These are phyloP conservation scores for Brienomyrus longianalis DNA, from an alignment of 2,113 vertebrate genomes.

Conservation along the genomic window DNA sequence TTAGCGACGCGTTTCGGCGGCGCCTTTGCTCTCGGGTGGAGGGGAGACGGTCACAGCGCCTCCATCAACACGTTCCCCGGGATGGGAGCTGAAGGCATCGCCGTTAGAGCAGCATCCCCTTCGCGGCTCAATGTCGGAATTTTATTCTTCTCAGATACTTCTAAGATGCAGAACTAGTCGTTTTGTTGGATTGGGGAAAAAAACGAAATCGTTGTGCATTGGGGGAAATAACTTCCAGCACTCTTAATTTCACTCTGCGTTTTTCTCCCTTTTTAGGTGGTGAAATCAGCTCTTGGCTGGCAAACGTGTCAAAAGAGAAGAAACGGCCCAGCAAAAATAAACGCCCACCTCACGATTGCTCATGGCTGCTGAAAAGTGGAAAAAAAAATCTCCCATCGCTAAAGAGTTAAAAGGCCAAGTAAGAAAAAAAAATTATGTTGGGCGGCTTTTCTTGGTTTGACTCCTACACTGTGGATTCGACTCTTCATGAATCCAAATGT, in stretches of 20 bases:
- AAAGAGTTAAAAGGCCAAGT: constrained; percentile 27
- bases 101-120: background rate
- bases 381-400: constrained; percentile 21
- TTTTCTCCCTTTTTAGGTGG: background rate
- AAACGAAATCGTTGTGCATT: background rate
- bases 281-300: constrained; percentile 2
- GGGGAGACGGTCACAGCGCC: background rate
- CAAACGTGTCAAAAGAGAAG: constrained; percentile 17
- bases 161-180: background rate
- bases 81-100: background rate
- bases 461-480: constrained; percentile 17
- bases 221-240: background rate
- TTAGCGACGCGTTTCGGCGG: constrained; percentile 1
- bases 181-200: background rate
- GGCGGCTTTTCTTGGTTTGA: constrained; percentile 5
- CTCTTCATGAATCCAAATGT: constrained; percentile 21
- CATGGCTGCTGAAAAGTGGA: constrained; percentile 14
- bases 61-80: background rate
- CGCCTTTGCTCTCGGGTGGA: constrained; percentile 5
- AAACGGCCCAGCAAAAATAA: constrained; percentile 3
- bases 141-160: background rate
- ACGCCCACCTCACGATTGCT: constrained; percentile 22
- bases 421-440: constrained; percentile 11
- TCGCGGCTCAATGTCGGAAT: background rate
- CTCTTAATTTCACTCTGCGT: background rate